phyloP scores from a whole-genome alignment of 2,797 vertebrate genomes.

The Pipistrellus nathusii region DNA sequence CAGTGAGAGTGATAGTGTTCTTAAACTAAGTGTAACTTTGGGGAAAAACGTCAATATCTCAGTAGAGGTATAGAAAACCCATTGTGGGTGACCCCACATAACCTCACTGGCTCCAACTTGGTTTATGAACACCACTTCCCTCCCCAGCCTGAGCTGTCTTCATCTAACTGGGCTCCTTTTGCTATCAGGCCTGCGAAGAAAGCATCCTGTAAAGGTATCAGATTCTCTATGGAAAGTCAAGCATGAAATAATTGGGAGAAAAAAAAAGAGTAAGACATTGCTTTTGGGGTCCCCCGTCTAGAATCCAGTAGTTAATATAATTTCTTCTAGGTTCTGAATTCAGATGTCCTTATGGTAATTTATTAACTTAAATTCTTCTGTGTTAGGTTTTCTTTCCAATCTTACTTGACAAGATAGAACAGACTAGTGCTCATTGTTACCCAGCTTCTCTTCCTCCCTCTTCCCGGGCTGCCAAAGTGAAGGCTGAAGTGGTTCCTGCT shows the following conservation, averaged over 20 bases:
- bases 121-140: background rate
- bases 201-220: background rate
- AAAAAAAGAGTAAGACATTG: background rate
- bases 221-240: conserved; percentile 7
- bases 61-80: background rate
- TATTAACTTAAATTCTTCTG: conserved; percentile 6
- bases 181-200: conserved; percentile 16
- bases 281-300: background rate
- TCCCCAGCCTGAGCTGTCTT: background rate
- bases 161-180: background rate
- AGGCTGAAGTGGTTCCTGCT: background rate
- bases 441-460: background rate
- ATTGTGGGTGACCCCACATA: background rate
- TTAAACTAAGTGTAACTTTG: background rate
- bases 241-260: background rate
- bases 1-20: background rate
- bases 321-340: conserved; percentile 9
- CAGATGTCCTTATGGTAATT: background rate
- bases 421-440: background rate
- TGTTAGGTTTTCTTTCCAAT: conserved; percentile 33
- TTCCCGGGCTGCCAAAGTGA: background rate
- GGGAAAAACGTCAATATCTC: background rate
- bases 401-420: background rate
- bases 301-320: background rate
- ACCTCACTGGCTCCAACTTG: background rate